Percentiles rank a stretch among this genome's conserved stretches.
Conservation (phyloP, 2,113 vertebrate genomes). For the Rhadina sibilatrix region DNA sequence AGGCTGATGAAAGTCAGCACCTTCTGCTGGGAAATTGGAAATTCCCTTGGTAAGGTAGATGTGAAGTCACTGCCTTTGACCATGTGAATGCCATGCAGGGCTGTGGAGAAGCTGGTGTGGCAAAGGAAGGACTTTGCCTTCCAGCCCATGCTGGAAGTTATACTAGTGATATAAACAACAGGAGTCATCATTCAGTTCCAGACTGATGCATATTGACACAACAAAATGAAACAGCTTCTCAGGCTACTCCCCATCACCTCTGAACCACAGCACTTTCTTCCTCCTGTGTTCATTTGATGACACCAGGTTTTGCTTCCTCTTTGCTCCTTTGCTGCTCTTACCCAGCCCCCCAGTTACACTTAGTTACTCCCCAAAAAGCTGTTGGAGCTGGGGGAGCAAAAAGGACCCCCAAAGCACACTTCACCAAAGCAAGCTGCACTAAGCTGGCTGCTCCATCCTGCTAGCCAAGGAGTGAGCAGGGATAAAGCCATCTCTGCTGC, state of each 20-base stretch:
- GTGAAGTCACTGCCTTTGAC: rapidly evolving
- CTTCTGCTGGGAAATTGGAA: not conserved
- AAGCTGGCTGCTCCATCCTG: rapidly evolving
- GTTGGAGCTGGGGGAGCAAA: rapidly evolving
- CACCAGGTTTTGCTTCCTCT: not conserved
- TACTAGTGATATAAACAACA: not conserved
- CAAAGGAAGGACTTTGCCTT: not conserved
- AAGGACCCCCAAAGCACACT: not conserved
- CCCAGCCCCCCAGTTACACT: not conserved
- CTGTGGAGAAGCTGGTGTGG: not conserved
- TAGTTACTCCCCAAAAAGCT: not conserved
- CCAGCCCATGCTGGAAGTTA: not conserved
- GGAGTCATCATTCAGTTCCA: not conserved
- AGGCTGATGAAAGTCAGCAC: not conserved
- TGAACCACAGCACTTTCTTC: not conserved
- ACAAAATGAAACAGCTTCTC: not conserved
- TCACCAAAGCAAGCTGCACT: not conserved
- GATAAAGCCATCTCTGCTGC: not conserved
- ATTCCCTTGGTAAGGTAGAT: not conserved
- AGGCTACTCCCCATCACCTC: not conserved
- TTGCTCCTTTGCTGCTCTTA: not conserved
- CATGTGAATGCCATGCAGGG: rapidly evolving
- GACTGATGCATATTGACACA: not conserved
- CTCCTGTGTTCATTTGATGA: rapidly evolving
- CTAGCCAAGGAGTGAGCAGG: rapidly evolving